These are phyloP conservation scores for Rhinichthys klamathensis DNA, from an alignment of 2,113 vertebrate genomes.

Conservation along the genomic window DNA sequence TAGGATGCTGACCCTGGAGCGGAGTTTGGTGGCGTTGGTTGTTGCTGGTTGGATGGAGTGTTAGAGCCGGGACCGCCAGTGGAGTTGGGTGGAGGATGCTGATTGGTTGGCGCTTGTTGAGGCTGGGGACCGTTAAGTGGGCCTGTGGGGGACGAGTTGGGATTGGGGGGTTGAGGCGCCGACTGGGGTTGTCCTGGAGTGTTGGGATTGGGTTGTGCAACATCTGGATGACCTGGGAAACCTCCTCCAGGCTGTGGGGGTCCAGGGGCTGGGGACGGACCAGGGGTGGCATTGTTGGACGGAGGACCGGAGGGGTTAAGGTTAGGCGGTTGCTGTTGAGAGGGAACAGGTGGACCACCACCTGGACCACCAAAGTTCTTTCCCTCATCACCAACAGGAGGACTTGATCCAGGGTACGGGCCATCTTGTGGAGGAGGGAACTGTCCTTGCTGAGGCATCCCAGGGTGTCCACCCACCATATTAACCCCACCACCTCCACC, in stretches of 20 bases:
- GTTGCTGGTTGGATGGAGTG: conserved; percentile 73
- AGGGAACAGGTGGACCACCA: conserved; percentile 70
- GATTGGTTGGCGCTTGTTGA: conserved; percentile 73
- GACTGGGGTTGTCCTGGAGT: conserved; percentile 81
- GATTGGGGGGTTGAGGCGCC: conserved; percentile 74
- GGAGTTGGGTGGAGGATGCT: conserved; percentile 74
- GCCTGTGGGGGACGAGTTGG: conserved; percentile 78
- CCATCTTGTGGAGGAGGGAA: conserved; percentile 83
- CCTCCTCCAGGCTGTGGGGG: conserved; percentile 78
- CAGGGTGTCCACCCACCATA: conserved; percentile 82
- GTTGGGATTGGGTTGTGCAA: conserved; percentile 74
- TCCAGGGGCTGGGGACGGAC: conserved; percentile 81
- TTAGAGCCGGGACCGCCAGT: conserved; percentile 74
- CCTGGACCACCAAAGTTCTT: conserved; percentile 75
- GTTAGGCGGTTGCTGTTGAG: conserved; percentile 79
- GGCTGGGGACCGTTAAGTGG: conserved; percentile 78
- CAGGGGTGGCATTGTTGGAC: conserved; percentile 76
- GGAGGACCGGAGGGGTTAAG: conserved; percentile 81
- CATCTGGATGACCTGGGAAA: conserved; percentile 77
- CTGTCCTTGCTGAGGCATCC: conserved; percentile 88
- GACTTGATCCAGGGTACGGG: conserved; percentile 78
- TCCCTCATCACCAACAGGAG: conserved; percentile 77
- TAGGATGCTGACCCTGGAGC: conserved; percentile 83
- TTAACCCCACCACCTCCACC: conserved; percentile 73
- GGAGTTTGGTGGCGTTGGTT: conserved; percentile 77